Conservation (phyloP, 2,797 vertebrate species). For the Alca torda region DNA sequence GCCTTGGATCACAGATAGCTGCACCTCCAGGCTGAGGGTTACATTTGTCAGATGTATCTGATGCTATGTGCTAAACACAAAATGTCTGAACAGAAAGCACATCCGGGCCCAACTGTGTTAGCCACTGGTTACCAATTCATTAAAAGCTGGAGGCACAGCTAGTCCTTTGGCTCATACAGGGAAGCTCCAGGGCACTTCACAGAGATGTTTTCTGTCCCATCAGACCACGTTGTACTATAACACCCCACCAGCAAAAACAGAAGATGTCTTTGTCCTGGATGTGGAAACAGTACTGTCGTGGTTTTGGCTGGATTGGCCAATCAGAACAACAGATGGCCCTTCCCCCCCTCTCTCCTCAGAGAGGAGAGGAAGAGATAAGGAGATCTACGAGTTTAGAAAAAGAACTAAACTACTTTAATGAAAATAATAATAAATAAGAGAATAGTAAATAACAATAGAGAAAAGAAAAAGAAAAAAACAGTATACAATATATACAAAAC, state of each 20-base stretch:
- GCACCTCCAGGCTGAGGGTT: not conserved
- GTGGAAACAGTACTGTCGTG: not conserved
- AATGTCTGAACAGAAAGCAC: not conserved
- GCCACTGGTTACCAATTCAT: not conserved
- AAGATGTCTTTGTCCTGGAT: slow-evolving; percentile 56
- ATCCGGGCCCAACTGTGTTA: not conserved
- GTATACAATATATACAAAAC: no score
- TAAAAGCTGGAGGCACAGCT: not conserved
- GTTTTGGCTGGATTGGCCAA: no score
- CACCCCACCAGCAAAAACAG: slow-evolving; percentile 24
- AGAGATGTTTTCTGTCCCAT: not conserved
- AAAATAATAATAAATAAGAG: no score
- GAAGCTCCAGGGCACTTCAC: not conserved
- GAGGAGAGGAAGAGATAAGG: no score
- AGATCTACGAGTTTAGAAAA: no score
- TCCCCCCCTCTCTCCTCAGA: no score
- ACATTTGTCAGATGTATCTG: not conserved
- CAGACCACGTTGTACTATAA: slow-evolving; percentile 70
- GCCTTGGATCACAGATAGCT: not conserved
- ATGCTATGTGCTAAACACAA: not conserved
- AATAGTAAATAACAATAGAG: no score
- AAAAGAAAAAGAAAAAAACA: no score
- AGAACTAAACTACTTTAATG: no score
- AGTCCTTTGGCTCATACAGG: not conserved
- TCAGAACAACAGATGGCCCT: no score